Percentiles rank a stretch among this genome's conserved stretches.
Conservation (phyloP, 2,888 invertebrate genomes). For the Ophion obscuratus region DNA sequence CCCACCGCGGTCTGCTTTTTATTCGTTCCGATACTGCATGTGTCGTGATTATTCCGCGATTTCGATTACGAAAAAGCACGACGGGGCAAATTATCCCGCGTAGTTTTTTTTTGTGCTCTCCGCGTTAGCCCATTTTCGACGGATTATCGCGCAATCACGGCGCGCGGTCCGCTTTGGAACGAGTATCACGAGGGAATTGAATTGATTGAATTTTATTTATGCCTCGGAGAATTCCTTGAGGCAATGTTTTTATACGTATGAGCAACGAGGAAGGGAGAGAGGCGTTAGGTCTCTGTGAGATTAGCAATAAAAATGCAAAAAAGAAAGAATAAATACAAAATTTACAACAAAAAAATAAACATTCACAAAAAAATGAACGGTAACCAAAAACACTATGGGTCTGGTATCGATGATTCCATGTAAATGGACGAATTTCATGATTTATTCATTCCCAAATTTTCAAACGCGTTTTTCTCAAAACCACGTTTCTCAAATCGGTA, state of each 20-base stretch:
- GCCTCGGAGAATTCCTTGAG: neutral
- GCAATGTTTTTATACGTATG: neutral
- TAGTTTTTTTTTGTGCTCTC: neutral
- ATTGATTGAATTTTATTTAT: neutral
- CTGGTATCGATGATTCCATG: no score
- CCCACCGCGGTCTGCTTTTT: slow-evolving; percentile 35
- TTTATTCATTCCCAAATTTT: no score
- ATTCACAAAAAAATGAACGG: no score
- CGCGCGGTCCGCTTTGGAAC: neutral
- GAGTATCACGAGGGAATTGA: neutral
- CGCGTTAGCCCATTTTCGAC: neutral
- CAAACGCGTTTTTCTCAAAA: no score
- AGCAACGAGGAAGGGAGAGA: neutral
- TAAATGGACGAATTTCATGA: no score
- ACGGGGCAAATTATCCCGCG: slow-evolving; percentile 10
- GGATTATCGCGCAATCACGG: neutral
- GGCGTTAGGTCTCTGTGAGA: neutral
- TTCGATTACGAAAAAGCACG: neutral
- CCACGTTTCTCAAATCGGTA: no score
- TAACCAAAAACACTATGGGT: no score
- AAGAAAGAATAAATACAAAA: no score
- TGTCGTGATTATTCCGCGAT: neutral
- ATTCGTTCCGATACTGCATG: slow-evolving; percentile 27
- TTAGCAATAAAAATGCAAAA: neutral
- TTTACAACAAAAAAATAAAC: no score